Evolutionary conservation across 2,113 vertebrate species (phyloP).

Genomic region (Sander lucioperca): DNA sequence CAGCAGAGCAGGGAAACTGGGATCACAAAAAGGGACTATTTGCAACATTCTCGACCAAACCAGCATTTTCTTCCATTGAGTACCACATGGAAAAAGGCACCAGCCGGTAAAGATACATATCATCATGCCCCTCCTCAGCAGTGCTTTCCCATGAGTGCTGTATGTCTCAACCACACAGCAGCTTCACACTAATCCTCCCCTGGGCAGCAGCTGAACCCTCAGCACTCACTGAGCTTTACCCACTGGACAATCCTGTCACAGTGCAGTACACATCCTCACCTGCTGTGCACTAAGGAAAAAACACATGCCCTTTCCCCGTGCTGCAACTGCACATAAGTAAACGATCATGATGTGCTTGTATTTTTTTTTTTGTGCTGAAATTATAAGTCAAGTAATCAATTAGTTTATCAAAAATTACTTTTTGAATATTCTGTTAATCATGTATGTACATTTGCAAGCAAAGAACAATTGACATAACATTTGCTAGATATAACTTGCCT

Average conservation of each 20-base stretch:
- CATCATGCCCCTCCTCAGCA: constrained; percentile 18
- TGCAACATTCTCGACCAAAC: constrained; percentile 1
- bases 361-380: background rate
- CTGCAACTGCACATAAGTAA: background rate
- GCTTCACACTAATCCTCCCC: constrained; percentile 54
- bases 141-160: constrained; percentile 41
- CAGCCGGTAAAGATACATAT: constrained; percentile 24
- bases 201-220: constrained; percentile 56
- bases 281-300: constrained; percentile 24
- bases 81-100: constrained; percentile 26
- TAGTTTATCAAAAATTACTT: background rate
- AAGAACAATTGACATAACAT: background rate
- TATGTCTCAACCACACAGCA: constrained; percentile 47
- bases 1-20: background rate
- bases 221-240: constrained; percentile 37
- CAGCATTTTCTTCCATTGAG: constrained; percentile 25
- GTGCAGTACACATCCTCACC: constrained; percentile 47
- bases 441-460: background rate
- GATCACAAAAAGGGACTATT: background rate
- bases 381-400: background rate
- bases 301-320: background rate
- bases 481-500: background rate
- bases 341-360: background rate
- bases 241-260: constrained; percentile 45
- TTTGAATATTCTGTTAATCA: background rate